Percentiles rank a stretch among this genome's conserved stretches.
These are phyloP conservation scores for Notiomystis cincta DNA, from an alignment of 2,113 vertebrate species.

Conservation along the genomic window DNA sequence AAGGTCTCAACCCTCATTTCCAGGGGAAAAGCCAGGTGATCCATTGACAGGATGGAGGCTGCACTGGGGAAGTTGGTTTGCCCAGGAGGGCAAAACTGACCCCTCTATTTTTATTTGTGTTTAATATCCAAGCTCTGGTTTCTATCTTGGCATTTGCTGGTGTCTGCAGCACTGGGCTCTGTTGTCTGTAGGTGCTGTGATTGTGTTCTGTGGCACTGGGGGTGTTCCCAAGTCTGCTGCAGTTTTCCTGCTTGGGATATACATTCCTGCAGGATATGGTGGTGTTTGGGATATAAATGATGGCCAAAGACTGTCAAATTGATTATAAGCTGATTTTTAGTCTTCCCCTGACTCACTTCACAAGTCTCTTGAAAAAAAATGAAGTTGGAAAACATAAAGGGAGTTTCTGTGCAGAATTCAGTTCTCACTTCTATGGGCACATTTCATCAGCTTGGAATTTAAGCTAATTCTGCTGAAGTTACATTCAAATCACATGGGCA, in stretches of 20 bases:
- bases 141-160: not conserved
- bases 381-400: not conserved
- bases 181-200: not conserved
- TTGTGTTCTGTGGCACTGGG: not conserved
- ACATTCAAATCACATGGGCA: conserved; percentile 37
- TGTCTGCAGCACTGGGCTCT: not conserved
- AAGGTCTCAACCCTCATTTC: not conserved
- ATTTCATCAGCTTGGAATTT: conserved; percentile 26
- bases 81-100: not conserved
- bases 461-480: conserved; percentile 53
- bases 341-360: not conserved
- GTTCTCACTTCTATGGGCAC: conserved; percentile 15
- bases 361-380: conserved; percentile 7
- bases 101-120: not conserved
- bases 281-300: not conserved
- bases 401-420: not conserved
- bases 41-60: not conserved
- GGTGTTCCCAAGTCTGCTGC: not conserved
- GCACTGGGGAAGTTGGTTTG: not conserved
- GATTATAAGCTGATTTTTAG: not conserved
- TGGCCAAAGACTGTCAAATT: not conserved
- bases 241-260: not conserved
- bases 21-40: not conserved
- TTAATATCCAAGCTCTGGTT: not conserved
- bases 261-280: not conserved